These are phyloP conservation scores for Epinephelus malabaricus DNA, from an alignment of 2,797 vertebrate species.

Conservation along the genomic window DNA sequence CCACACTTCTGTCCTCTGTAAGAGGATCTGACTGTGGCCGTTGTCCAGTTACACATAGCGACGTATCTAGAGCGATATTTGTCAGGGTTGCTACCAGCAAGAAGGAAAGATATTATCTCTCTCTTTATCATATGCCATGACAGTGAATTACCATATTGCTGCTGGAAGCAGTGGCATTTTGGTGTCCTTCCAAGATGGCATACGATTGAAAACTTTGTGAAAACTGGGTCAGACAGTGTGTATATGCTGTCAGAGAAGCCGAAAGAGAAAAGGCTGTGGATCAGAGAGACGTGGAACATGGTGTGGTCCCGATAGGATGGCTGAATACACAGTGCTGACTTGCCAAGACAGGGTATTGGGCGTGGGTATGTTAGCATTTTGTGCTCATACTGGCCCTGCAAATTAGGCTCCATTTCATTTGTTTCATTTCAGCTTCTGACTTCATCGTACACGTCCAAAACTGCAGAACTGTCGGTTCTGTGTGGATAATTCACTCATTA, in stretches of 20 bases:
- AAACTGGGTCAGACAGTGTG: slow-evolving; percentile 63
- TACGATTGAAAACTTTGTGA: slow-evolving; percentile 63
- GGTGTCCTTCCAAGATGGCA: slow-evolving; percentile 59
- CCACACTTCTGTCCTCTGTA: slow-evolving; percentile 35
- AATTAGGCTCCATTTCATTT: slow-evolving; percentile 40
- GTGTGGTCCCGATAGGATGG: slow-evolving; percentile 43
- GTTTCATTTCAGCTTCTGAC: slow-evolving; percentile 40
- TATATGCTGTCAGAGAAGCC: slow-evolving; percentile 52
- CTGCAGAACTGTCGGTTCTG: slow-evolving; percentile 19
- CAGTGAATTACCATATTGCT: slow-evolving; percentile 62
- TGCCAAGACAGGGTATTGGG: slow-evolving; percentile 46
- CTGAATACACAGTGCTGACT: slow-evolving; percentile 46
- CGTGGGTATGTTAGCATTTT: slow-evolving; percentile 25
- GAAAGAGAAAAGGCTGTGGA: slow-evolving; percentile 42
- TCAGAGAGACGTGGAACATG: slow-evolving; percentile 34
- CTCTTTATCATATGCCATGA: slow-evolving; percentile 58
- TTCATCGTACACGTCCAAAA: slow-evolving; percentile 28
- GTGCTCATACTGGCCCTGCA: slow-evolving; percentile 33
- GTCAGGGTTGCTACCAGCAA: slow-evolving; percentile 45
- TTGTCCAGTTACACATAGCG: not conserved
- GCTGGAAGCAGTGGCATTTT: slow-evolving; percentile 50
- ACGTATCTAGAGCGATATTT: slow-evolving; percentile 30
- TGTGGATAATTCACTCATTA: slow-evolving; percentile 47
- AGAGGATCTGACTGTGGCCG: not conserved
- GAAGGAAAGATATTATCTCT: slow-evolving; percentile 55